These are phyloP conservation scores for Ischnus inquisitorius DNA, from an alignment of 2,888 invertebrate genomes.

Conservation along the genomic window DNA sequence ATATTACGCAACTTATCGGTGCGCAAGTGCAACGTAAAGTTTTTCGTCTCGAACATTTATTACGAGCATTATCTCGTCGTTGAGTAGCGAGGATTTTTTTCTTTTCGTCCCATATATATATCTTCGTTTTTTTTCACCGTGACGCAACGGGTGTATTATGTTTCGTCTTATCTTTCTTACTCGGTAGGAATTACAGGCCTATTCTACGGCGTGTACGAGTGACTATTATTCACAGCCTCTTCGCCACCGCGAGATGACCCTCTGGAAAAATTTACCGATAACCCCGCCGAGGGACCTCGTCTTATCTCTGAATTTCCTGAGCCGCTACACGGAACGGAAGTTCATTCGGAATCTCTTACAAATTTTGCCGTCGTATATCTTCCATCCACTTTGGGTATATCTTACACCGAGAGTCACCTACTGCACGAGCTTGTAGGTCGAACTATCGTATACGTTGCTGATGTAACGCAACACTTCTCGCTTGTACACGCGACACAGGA, in stretches of 20 bases:
- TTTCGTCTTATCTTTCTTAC: slow-evolving; percentile 4
- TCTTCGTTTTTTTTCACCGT: background rate
- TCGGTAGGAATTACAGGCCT: background rate
- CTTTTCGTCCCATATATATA: background rate
- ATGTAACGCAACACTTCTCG: slow-evolving; percentile 81
- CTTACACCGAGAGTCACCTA: background rate
- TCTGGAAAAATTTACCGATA: slow-evolving; percentile 34
- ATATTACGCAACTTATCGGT: slow-evolving; percentile 6
- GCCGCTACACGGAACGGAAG: slow-evolving; percentile 44
- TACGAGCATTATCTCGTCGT: background rate
- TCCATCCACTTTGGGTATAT: slow-evolving; percentile 28
- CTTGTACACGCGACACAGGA: slow-evolving; percentile 83
- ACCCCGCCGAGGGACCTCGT: slow-evolving; percentile 33
- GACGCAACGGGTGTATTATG: slow-evolving; percentile 33
- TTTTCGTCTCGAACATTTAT: background rate
- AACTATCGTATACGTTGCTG: slow-evolving; percentile 63
- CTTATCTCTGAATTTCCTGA: slow-evolving; percentile 54
- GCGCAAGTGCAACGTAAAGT: background rate
- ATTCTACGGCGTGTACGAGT: background rate
- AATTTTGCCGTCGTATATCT: slow-evolving; percentile 22
- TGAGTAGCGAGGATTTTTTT: slow-evolving; percentile 3
- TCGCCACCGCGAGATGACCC: background rate
- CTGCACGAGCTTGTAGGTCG: slow-evolving; percentile 20
- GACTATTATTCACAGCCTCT: background rate
- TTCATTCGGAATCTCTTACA: slow-evolving; percentile 44